phyloP scores from a whole-genome alignment of 2,888 invertebrate species.

The Nematopogon swammerdamellus region DNA sequence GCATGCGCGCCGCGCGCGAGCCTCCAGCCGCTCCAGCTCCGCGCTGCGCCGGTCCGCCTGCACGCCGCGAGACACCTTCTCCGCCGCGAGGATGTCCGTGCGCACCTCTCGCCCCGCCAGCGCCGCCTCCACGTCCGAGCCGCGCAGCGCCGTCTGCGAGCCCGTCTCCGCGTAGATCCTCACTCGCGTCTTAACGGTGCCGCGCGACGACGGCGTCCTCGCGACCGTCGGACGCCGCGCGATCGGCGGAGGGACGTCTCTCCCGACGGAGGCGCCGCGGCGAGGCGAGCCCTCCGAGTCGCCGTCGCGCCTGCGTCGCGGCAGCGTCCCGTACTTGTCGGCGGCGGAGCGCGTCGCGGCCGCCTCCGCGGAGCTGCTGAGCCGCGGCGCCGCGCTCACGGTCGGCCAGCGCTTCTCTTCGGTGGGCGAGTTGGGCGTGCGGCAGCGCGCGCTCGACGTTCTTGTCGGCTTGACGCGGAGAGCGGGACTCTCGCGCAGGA shows the following conservation, averaged over 20 bases:
- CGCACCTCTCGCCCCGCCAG: constrained; percentile 54
- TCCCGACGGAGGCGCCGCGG: constrained; percentile 23
- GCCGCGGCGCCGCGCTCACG: constrained; percentile 35
- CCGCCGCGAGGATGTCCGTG: constrained; percentile 22
- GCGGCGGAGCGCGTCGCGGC: constrained; percentile 46
- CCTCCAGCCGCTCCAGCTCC: constrained; percentile 60
- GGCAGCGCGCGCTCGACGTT: constrained; percentile 56
- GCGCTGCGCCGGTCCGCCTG: constrained; percentile 65
- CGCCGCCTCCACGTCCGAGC: constrained; percentile 68
- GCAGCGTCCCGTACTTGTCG: constrained; percentile 76
- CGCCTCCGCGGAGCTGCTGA: constrained; percentile 28
- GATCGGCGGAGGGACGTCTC: constrained; percentile 16
- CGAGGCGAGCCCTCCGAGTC: constrained; percentile 56
- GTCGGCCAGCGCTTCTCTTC: constrained; percentile 73
- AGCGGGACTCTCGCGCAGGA: constrained; percentile 46
- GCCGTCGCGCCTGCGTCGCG: constrained; percentile 67
- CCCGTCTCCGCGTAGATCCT: constrained; percentile 79
- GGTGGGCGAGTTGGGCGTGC: constrained; percentile 61
- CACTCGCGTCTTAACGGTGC: constrained; percentile 40
- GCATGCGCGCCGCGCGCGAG: constrained; percentile 52
- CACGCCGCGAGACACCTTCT: constrained; percentile 56
- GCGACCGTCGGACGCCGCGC: constrained; percentile 37
- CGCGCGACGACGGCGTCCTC: constrained; percentile 36
- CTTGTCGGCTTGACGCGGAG: constrained; percentile 45
- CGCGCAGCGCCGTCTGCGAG: constrained; percentile 73